Evolutionary conservation across 2,797 vertebrate genomes (phyloP).

Genomic region (Sarcophilus harrisii): DNA sequence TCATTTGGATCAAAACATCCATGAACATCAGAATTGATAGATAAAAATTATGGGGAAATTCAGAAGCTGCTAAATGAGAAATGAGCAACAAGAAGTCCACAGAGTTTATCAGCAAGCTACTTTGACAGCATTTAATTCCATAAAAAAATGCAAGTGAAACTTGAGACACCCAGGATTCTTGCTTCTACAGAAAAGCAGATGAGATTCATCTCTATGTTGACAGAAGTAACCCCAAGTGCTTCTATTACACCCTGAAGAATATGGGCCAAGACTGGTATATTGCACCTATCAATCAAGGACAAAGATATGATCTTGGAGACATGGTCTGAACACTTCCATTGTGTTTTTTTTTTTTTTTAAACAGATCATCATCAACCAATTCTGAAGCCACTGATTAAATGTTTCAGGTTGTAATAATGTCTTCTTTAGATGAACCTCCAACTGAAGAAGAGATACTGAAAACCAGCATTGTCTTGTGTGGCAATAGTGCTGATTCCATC

Average conservation of each 20-base stretch:
- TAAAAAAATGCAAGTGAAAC: neutral
- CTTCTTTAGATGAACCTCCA: neutral
- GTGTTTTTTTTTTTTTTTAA: neutral
- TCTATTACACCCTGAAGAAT: neutral
- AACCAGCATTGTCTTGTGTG: neutral
- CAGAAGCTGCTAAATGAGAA: neutral
- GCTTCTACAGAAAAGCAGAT: neutral
- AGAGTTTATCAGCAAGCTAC: neutral
- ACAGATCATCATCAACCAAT: neutral
- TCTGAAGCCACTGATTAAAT: neutral
- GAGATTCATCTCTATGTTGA: neutral
- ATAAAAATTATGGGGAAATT: neutral
- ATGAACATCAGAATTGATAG: neutral
- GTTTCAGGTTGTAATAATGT: neutral
- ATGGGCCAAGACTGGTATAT: neutral
- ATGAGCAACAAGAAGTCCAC: neutral
- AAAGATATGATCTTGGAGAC: neutral
- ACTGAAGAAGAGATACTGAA: neutral
- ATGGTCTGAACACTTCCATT: neutral
- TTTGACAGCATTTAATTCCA: neutral
- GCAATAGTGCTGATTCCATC: neutral
- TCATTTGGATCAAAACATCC: neutral
- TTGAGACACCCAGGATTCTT: neutral
- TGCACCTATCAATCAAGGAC: neutral
- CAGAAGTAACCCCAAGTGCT: neutral